These are phyloP conservation scores for Scarus forsteni DNA, from an alignment of 2,797 vertebrate species.

Conservation along the genomic window DNA sequence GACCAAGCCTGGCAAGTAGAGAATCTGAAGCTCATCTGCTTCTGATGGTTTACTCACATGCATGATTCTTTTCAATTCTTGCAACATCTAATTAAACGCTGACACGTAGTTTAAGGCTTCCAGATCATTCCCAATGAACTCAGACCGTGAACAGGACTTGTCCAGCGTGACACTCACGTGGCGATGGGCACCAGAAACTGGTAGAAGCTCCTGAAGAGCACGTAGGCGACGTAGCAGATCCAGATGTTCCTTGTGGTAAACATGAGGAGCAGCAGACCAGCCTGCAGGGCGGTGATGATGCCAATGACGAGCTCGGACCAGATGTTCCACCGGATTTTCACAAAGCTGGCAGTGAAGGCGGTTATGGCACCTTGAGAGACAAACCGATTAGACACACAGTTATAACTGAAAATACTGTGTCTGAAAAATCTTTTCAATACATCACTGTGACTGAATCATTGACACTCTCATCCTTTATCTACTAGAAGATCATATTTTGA, in stretches of 20 bases:
- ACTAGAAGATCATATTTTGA: background rate
- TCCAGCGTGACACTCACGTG: slow-evolving; percentile 85
- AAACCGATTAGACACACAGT: too few species aligned
- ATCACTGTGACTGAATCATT: background rate
- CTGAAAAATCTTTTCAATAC: background rate
- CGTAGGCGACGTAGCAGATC: slow-evolving; percentile 89
- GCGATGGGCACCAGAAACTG: slow-evolving; percentile 97
- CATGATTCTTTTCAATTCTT: too few species aligned
- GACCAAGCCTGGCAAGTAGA: too few species aligned
- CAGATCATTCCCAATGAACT: too few species aligned
- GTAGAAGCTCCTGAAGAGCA: slow-evolving; percentile 92
- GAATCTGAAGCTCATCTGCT: too few species aligned
- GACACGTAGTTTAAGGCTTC: too few species aligned
- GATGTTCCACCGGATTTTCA: slow-evolving; percentile 90
- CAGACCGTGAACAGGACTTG: too few species aligned
- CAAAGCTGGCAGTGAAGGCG: slow-evolving; percentile 88
- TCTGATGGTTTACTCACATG: too few species aligned
- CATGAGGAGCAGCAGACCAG: slow-evolving; percentile 90
- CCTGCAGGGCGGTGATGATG: slow-evolving; percentile 86
- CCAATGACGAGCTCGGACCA: slow-evolving; percentile 94
- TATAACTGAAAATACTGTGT: too few species aligned
- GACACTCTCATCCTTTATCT: background rate
- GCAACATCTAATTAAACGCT: too few species aligned
- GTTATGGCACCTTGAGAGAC: slow-evolving; percentile 84
- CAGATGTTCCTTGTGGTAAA: slow-evolving; percentile 85